These are phyloP conservation scores for Smutsia gigantea DNA, from an alignment of 2,797 vertebrate genomes.

Conservation along the genomic window DNA sequence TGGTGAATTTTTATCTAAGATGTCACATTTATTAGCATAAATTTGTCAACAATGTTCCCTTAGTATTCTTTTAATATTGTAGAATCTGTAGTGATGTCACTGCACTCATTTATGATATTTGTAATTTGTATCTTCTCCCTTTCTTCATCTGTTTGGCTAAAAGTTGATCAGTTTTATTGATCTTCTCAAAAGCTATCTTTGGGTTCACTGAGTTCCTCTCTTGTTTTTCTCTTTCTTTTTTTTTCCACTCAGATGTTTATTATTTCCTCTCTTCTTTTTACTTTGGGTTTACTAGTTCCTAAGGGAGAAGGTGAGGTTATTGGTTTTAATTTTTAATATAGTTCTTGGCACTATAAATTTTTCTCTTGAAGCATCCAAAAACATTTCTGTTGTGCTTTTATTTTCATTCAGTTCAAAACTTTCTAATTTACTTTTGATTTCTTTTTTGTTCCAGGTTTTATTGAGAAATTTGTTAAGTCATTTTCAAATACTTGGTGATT, in stretches of 20 bases:
- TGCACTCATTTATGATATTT: not conserved
- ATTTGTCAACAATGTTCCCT: not conserved
- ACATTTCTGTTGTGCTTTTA: not conserved
- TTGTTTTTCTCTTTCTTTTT: not conserved
- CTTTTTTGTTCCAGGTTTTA: not conserved
- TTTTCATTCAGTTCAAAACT: not conserved
- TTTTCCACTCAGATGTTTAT: not conserved
- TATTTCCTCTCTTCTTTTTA: not conserved
- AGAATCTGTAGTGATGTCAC: not conserved
- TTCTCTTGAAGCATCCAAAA: not conserved
- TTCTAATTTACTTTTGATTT: not conserved
- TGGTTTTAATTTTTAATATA: not conserved
- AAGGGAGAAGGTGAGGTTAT: not conserved
- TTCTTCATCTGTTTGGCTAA: not conserved
- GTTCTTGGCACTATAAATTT: not conserved
- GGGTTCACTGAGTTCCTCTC: not conserved
- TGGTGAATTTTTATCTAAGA: not conserved
- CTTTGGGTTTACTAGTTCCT: not conserved
- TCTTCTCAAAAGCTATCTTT: not conserved
- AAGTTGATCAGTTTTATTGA: not conserved
- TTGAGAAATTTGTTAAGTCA: not conserved
- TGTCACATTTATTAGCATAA: not conserved
- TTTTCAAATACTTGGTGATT: not conserved
- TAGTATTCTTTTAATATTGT: not conserved
- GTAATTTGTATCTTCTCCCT: not conserved